Base-by-base conservation (phyloP, 2,797 vertebrate genomes). In the Carduelis carduelis region DNA sequence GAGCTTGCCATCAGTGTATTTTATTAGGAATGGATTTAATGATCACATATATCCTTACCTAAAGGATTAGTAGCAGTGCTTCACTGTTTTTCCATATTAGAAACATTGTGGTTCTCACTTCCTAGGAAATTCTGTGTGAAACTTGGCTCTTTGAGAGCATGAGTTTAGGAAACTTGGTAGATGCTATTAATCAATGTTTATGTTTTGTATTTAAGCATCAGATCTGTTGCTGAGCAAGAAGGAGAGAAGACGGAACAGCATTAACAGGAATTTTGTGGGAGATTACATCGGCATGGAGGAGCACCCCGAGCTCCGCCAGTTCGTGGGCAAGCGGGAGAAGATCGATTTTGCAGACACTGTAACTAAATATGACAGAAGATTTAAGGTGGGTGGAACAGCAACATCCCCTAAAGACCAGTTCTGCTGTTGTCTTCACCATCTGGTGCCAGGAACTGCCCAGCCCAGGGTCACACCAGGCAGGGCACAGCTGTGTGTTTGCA, bases 211-310 rank as follows among this genome's bases (percentile, higher is more conserved):
- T 60, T 90, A 77, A 99, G 99, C 99, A 22, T 99, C 99, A 27
- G 99, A 99, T 97, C 98, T 99, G 68, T 96, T 99, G 96, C 82
- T 99, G 92, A 99, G 99, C 98, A 98, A 98, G 92, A 99, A 99
- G 77, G 99, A 99, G 97, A 98, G 99, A 49, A 98, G 99, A 89
- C 98, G 99, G 77, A 99, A 99, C 98, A 99, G 99, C 97, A 98
- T 99, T 72, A 99, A 99, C 97, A 98, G 99, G 90, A 99, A 99
- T 97, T 99, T 99, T 86, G 98, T 99, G 10, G 99, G 99, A 2
- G 99, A 99, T 96, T 99, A 99, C 93, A 98, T 99, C 34, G 99
- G 99, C 34, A 99, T 99, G 99, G 99, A 99, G 4, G 99, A 99
- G 83, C 97, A 98, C 66, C 99, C 99, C 0, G 99, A 99, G 87